Conservation (phyloP, 2,113 vertebrate genomes). For the Pitta sordida region DNA sequence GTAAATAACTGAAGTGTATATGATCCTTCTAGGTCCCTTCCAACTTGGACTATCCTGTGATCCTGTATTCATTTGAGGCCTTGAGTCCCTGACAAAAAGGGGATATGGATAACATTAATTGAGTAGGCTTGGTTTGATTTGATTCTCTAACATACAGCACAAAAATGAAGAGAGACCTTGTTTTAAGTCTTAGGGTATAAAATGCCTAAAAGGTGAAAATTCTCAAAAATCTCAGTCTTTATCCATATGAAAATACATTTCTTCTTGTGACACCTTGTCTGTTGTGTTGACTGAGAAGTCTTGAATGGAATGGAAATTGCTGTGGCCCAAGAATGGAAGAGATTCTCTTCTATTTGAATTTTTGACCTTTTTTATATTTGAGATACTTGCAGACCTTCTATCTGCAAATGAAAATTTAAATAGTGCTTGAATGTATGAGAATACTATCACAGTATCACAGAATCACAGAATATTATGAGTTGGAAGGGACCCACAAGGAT, state of each 20-base stretch:
- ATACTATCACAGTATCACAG: too few relatives aligned
- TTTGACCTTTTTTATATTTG: neutral
- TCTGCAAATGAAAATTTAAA: neutral
- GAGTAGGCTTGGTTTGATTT: neutral
- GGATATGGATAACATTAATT: neutral
- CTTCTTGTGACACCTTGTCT: neutral
- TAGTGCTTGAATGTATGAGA: neutral
- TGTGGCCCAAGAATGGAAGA: neutral
- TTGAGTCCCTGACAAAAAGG: neutral
- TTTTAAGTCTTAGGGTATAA: neutral
- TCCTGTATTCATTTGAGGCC: neutral
- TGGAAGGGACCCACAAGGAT: too few relatives aligned
- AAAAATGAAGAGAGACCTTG: neutral
- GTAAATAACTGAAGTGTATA: neutral
- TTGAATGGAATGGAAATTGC: neutral
- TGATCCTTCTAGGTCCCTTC: too few relatives aligned
- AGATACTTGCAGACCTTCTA: neutral
- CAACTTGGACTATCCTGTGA: too few relatives aligned
- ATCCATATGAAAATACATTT: neutral
- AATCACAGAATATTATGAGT: too few relatives aligned
- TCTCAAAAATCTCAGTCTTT: neutral
- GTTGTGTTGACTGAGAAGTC: neutral
- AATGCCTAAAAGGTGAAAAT: neutral
- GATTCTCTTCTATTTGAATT: neutral
- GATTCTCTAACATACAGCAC: neutral